Base-by-base conservation (phyloP, 2,797 vertebrate species). In the Streptopelia turtur region DNA sequence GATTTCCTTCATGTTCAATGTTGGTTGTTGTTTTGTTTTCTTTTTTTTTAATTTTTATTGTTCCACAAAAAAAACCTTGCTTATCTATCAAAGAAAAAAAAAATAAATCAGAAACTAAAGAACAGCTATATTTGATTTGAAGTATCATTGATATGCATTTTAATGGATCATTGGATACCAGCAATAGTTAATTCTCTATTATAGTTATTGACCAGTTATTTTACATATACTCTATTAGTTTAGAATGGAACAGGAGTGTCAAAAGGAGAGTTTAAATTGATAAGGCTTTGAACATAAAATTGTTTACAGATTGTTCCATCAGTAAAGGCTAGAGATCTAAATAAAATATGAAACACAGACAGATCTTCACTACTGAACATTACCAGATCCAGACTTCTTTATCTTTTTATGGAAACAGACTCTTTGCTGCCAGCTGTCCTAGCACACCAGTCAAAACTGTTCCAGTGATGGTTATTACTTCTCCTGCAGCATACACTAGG, bases 241-340 rank as follows among this genome's bases (percentile, higher is more conserved):
- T 52, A 83, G 55, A 64, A 50, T 4, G 9, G n/a, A 64, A 87
- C 15, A 55, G 8, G 4, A 82, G 33, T 15, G 15, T 10, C 8
- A 79, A 68, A 94, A 72, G 6, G 14, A 37, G 6, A 43, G 14
- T 41, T 91, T 84, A 70, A 33, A 20, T 41, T 70, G 28, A 39
- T 31, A 85, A 13, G 13, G 11, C 12, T 90, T 89, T 84, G 60
- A 95, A 94, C 52, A 71, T n/a, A 81, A 66, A 90, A 87, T 57
- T 53, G 21, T 31, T 88, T 78, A 83, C 0, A 1, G 9, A 14
- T 47, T 14, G 14, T 53, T 78, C 7, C 16, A 77, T 41, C 64
- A 80, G 10, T 50, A 64, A 86, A 66, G 25, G 17, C 14, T 63
- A 78, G 45, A 49, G 4, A 55, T 55, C 6, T 70, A 90, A 86